phyloP scores from a whole-genome alignment of 1,140 invertebrate species.

The Hycleus cichorii region DNA sequence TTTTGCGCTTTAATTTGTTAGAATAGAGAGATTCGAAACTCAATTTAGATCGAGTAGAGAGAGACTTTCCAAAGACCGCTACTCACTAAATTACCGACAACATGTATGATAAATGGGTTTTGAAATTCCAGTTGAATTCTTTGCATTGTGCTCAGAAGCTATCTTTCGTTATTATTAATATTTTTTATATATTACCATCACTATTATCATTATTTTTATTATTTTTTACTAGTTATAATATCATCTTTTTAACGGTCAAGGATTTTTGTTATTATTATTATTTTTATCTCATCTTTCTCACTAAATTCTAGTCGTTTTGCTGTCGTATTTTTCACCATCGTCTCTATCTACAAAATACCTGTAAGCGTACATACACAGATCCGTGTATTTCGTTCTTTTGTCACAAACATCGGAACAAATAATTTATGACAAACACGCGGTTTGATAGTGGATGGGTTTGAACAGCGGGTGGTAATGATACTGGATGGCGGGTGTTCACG shows the following conservation, averaged over 20 bases:
- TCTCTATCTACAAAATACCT: no score
- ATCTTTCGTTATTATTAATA: slow-evolving; percentile 17
- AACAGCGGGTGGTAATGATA: slow-evolving; percentile 12
- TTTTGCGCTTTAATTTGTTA: background rate
- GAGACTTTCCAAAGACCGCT: slow-evolving; percentile 4
- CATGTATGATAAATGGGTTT: slow-evolving; percentile 32
- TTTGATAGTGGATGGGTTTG: slow-evolving; percentile 21
- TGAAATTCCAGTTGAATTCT: slow-evolving; percentile 32
- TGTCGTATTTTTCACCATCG: slow-evolving; percentile 23
- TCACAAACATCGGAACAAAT: slow-evolving; percentile 19
- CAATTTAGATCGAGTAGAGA: slow-evolving; percentile 7
- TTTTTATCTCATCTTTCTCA: slow-evolving; percentile 10
- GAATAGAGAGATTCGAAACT: background rate
- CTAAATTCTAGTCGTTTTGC: slow-evolving; percentile 22
- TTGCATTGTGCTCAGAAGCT: slow-evolving; percentile 29
- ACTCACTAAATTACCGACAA: slow-evolving; percentile 7
- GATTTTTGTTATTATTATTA: background rate
- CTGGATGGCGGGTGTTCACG: slow-evolving; percentile 12
- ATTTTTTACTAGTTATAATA: background rate
- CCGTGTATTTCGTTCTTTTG: slow-evolving; percentile 20
- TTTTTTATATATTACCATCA: slow-evolving; percentile 7
- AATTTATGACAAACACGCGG: slow-evolving; percentile 25
- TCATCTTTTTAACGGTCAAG: background rate
- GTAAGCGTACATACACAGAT: no score
- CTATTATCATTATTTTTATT: background rate